These are phyloP conservation scores for Brachypalpus laphriformis DNA, from an alignment of 2,888 invertebrate species.

Conservation along the genomic window DNA sequence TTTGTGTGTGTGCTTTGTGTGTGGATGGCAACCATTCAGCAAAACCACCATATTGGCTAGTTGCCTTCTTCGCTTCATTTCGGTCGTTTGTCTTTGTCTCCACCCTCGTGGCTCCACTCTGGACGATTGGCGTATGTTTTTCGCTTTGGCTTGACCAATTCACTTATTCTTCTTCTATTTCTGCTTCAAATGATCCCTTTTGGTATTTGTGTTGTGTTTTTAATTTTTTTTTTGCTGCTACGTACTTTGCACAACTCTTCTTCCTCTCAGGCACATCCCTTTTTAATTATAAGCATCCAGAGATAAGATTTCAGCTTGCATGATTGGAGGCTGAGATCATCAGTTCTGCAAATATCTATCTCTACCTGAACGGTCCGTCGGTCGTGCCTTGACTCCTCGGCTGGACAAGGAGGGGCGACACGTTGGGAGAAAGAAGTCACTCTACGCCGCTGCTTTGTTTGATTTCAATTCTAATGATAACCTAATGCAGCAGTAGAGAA, in stretches of 20 bases:
- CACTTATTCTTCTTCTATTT: conserved; percentile 54
- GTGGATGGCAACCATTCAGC: conserved; percentile 25
- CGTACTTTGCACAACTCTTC: conserved; percentile 1
- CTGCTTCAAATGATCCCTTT: conserved; percentile 58
- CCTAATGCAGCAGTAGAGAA: conserved; percentile 56
- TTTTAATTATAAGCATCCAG: conserved; percentile 69
- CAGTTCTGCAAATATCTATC: conserved; percentile 50
- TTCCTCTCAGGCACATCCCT: conserved; percentile 51
- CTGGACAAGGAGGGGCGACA: neutral
- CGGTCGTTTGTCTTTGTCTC: conserved; percentile 32
- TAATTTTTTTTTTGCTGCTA: conserved; percentile 27
- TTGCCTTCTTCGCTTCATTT: conserved; percentile 29
- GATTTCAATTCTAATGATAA: conserved; percentile 73
- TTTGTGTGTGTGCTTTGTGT: neutral
- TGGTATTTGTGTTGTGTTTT: conserved; percentile 35
- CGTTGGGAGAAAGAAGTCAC: conserved; percentile 6
- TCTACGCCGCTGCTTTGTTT: conserved; percentile 58
- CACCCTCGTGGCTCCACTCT: conserved; percentile 32
- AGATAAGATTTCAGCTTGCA: conserved; percentile 68
- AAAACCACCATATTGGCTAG: conserved; percentile 14
- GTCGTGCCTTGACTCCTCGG: conserved; percentile 3
- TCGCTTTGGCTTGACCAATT: conserved; percentile 55
- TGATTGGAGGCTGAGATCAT: conserved; percentile 71
- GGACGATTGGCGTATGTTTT: conserved; percentile 58
- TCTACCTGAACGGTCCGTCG: conserved; percentile 45